Percentiles rank a stretch among this genome's conserved stretches.
Evolutionary conservation across 2,113 vertebrate species (phyloP).

Genomic region (Callocephalon fimbriatum): DNA sequence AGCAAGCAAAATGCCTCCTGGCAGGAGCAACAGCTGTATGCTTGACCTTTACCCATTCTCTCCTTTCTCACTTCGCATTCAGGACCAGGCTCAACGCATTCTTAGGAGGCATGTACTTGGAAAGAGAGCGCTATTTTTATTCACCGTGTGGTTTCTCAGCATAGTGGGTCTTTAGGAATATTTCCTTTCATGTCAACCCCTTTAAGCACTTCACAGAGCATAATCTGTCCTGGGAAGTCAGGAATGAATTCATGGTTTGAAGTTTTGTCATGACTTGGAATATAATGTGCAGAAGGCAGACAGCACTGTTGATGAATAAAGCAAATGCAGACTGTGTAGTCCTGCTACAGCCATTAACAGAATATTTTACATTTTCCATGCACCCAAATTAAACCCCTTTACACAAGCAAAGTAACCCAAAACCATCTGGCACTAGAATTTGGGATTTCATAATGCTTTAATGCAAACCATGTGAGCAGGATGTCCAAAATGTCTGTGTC

Average conservation of each 20-base stretch:
- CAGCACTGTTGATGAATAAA: not conserved
- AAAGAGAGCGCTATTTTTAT: slow-evolving; percentile 44
- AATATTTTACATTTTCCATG: slow-evolving; percentile 46
- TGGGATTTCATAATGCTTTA: slow-evolving; percentile 54
- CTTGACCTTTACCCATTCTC: slow-evolving; percentile 37
- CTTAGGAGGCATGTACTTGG: not conserved
- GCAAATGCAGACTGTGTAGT: not conserved
- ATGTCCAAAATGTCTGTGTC: slow-evolving; percentile 1
- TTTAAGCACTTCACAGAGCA: not conserved
- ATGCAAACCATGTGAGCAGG: slow-evolving; percentile 49
- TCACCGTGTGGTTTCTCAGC: slow-evolving; percentile 20
- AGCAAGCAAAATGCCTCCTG: not conserved
- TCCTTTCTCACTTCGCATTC: not conserved
- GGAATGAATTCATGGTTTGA: not conserved
- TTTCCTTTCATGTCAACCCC: slow-evolving; percentile 1
- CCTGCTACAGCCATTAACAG: slow-evolving; percentile 41
- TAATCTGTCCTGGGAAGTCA: not conserved
- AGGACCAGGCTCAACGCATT: not conserved
- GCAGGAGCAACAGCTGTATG: slow-evolving; percentile 12
- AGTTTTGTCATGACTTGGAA: not conserved
- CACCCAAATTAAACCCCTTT: slow-evolving; percentile 39
- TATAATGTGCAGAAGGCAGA: not conserved
- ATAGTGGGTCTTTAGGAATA: slow-evolving; percentile 19
- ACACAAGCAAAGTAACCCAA: slow-evolving; percentile 38
- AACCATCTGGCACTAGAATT: slow-evolving; percentile 48